These are phyloP conservation scores for Pelobates cultripes DNA, from an alignment of 2,797 vertebrate species.

Conservation along the genomic window DNA sequence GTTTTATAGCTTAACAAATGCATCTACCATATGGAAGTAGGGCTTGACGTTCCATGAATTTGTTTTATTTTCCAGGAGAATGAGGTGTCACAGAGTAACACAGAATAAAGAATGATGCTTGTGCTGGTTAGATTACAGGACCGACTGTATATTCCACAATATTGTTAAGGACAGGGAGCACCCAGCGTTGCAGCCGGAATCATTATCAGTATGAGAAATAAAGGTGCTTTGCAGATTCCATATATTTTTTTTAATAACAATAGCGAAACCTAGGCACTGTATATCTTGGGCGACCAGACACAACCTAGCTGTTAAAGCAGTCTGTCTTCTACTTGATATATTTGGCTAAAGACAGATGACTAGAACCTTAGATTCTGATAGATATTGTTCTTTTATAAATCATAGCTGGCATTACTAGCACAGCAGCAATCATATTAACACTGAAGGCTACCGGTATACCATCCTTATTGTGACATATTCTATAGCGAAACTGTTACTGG, in stretches of 20 bases:
- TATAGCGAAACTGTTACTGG: too few species aligned
- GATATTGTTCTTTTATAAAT: too few species aligned
- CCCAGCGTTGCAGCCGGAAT: neutral
- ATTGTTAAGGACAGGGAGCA: neutral
- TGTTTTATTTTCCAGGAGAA: slow-evolving; percentile 15
- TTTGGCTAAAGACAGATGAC: too few species aligned
- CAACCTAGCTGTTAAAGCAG: too few species aligned
- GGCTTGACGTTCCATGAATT: slow-evolving; percentile 6
- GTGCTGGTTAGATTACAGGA: neutral
- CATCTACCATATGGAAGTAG: neutral
- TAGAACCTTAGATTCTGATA: too few species aligned
- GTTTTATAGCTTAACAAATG: neutral
- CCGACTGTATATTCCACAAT: neutral
- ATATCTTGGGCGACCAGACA: too few species aligned
- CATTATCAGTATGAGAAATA: too few species aligned
- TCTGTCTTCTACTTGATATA: too few species aligned
- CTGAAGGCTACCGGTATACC: neutral
- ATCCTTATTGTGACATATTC: too few species aligned
- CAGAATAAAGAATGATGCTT: slow-evolving; percentile 1
- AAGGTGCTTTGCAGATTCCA: too few species aligned
- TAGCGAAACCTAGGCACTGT: too few species aligned
- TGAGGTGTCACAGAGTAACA: slow-evolving; percentile 26
- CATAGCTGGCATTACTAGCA: neutral
- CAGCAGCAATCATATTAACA: neutral
- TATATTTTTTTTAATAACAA: too few species aligned